These are phyloP conservation scores for Torymus texanus DNA, from an alignment of 2,888 invertebrate genomes.

Conservation along the genomic window DNA sequence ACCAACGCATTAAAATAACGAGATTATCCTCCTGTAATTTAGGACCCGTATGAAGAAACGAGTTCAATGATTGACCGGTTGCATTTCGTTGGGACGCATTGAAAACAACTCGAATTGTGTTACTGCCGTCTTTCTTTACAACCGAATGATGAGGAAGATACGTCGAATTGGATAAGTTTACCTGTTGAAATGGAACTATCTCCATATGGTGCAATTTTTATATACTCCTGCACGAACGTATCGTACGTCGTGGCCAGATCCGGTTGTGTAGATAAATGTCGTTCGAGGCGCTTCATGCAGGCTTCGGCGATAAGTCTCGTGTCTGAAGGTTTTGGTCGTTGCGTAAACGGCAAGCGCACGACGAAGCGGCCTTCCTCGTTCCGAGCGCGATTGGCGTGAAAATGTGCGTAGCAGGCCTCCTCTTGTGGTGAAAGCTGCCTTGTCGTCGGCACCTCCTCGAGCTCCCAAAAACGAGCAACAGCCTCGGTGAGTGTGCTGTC, in stretches of 20 bases:
- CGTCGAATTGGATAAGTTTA: not conserved
- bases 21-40: not conserved
- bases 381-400: not conserved
- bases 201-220: conserved; percentile 16
- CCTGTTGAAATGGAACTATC: not conserved
- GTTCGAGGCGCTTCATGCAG: not conserved
- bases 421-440: not conserved
- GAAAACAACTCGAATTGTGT: not conserved
- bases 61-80: not conserved
- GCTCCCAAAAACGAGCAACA: not conserved
- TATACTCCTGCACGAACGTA: not conserved
- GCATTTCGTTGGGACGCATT: not conserved
- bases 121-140: not conserved
- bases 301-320: too few species aligned
- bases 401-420: not conserved
- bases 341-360: not conserved
- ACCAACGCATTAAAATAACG: not conserved
- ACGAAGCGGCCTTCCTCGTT: conserved; percentile 10
- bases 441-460: not conserved
- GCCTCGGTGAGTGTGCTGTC: not conserved
- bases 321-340: not conserved
- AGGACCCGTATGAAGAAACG: not conserved
- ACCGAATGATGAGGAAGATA: conserved; percentile 17
- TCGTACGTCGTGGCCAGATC: not conserved
- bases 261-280: not conserved